These are phyloP conservation scores for Anadara kagoshimensis DNA, from an alignment of 1,140 invertebrate genomes.

Conservation along the genomic window DNA sequence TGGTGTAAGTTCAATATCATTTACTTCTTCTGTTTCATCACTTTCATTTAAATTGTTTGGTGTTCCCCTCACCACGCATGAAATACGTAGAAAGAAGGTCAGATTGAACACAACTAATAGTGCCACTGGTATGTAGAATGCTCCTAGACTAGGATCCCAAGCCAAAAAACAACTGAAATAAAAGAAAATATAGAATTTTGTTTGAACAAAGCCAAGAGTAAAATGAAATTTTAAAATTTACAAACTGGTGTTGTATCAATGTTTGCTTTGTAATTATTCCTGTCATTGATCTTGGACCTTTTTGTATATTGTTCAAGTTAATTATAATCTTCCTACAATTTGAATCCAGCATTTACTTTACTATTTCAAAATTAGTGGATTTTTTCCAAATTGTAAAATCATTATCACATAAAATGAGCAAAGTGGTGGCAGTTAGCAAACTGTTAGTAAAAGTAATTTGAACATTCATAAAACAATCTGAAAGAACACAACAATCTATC, in stretches of 20 bases:
- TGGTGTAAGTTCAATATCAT: constrained; percentile 76
- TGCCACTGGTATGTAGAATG: constrained; percentile 85
- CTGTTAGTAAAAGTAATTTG: too few species aligned
- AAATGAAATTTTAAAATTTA: not conserved
- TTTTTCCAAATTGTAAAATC: too few species aligned
- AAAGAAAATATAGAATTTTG: constrained; percentile 10
- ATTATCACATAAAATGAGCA: too few species aligned
- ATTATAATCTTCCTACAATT: too few species aligned
- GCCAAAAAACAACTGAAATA: constrained; percentile 84
- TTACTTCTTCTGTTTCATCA: constrained; percentile 57
- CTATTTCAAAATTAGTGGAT: too few species aligned
- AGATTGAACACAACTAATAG: constrained; percentile 84
- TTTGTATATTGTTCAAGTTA: too few species aligned
- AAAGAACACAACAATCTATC: too few species aligned
- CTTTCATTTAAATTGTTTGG: constrained; percentile 56
- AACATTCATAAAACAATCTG: too few species aligned
- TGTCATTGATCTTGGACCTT: not conserved
- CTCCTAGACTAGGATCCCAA: constrained; percentile 85
- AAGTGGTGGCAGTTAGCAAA: too few species aligned
- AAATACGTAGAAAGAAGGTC: constrained; percentile 85
- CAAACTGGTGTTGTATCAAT: not conserved
- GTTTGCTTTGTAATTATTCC: not conserved
- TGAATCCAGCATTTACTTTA: too few species aligned
- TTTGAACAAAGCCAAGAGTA: not conserved
- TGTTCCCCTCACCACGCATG: constrained; percentile 78